Evolutionary conservation across 2,113 vertebrate genomes (phyloP), one percentile per base, ranked within the genome.

Genomic region (Seriola rivoliana): DNA sequence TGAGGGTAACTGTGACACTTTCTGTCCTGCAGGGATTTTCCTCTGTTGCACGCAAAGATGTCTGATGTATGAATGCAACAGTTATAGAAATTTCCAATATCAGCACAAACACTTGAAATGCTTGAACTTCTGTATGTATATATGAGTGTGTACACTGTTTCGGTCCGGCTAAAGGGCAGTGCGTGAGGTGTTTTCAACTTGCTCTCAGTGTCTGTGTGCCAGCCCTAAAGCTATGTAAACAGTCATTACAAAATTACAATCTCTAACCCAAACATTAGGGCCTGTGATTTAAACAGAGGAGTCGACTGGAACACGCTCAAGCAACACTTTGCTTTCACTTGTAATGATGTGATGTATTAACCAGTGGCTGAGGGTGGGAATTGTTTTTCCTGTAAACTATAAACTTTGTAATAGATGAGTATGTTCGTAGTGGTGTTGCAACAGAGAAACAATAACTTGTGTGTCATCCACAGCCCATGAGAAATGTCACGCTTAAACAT

Each of bases 191-290:
- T 54, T 59, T 54, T 68, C 67, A 36, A 8, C 52, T 38, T 40
- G 72, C 87, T 85, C 86, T 81, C 72, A 72, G 36, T 85, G 88
- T 62, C 69, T 77, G 48, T 54, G 63, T 85, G 71, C 71, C 84
- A 85, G 54, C 50, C 14, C 66, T 54, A 40, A 78, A 87, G 80
- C 84, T 88, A 78, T 87, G 89, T 90, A 95, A 94, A 94, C 90
- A 94, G 63, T 71, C 78, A 90, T 92, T 92, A 93, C 76, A 85
- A 85, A 94, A 94, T 93, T 89, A 91, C 86, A 87, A 89, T 93
- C 86, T 88, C 36, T 69, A 92, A 90, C 80, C 90, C 84, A 93
- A 94, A 94, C 89, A 93, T 65, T 48, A 85, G 65, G 65, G 73
- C 71, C 80, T 71, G 88, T 54, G 82, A 79, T 86, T 85, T 88